phyloP scores from a whole-genome alignment of 2,797 vertebrate genomes.

The Tenualosa thibaudeaui region DNA sequence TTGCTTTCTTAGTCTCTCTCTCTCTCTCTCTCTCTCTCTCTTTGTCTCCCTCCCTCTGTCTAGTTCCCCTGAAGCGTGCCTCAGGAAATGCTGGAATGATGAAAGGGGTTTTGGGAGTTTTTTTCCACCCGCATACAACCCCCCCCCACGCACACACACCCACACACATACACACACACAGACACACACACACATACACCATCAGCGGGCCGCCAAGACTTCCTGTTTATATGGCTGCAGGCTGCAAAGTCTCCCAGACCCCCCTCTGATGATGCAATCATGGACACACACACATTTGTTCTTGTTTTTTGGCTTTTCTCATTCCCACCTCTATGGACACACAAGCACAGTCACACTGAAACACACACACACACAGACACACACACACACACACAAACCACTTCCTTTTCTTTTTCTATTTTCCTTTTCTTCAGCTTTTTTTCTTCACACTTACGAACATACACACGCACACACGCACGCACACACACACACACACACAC shows the following conservation, averaged over 20 bases:
- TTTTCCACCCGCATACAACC: conserved; percentile 28
- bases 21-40: conserved; percentile 37
- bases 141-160: conserved; percentile 13
- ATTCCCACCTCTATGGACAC: background rate
- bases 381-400: too few species aligned
- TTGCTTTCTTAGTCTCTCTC: background rate
- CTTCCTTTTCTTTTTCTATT: background rate
- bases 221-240: conserved; percentile 54
- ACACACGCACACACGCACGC: too few species aligned
- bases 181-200: conserved; percentile 3
- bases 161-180: background rate
- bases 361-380: background rate
- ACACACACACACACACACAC: too few species aligned
- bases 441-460: too few species aligned
- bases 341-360: background rate
- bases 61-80: conserved; percentile 39
- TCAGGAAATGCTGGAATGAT: conserved; percentile 57
- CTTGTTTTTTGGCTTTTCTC: background rate
- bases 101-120: conserved; percentile 45
- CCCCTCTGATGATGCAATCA: conserved; percentile 55
- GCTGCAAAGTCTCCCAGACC: conserved; percentile 43
- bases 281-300: background rate
- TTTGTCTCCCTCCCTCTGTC: background rate
- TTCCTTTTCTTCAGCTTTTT: conserved; percentile 12
- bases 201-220: conserved; percentile 49